A percentile compares a stretch with the other conserved stretches of the same genome.
Evolutionary conservation across 2,797 vertebrate species (phyloP).

Genomic region (Malacoraja senta): DNA sequence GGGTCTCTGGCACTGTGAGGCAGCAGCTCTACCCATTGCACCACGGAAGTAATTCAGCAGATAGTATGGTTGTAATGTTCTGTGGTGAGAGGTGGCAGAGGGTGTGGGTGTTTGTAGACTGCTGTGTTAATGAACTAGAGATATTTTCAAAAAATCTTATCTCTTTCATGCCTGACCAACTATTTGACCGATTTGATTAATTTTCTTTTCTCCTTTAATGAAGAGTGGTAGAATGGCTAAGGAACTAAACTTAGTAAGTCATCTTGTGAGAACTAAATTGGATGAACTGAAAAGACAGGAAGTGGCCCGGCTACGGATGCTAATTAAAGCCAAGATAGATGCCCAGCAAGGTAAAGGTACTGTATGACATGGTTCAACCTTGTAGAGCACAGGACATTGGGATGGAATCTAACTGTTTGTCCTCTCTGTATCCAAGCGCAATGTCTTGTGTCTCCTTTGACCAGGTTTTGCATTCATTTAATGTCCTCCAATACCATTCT

Average conservation of each 20-base stretch:
- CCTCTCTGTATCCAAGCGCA: not conserved
- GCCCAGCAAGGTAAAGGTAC: slow-evolving; percentile 76
- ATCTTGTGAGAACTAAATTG: slow-evolving; percentile 83
- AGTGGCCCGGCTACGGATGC: slow-evolving; percentile 80
- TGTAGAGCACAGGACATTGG: not conserved
- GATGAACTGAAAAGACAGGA: slow-evolving; percentile 94
- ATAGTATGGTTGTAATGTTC: no score
- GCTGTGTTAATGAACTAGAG: not conserved
- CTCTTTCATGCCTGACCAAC: not conserved
- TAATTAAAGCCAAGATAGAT: slow-evolving; percentile 93
- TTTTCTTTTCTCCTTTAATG: slow-evolving; percentile 42
- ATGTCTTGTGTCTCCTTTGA: not conserved
- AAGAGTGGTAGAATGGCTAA: slow-evolving; percentile 90
- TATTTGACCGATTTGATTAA: slow-evolving; percentile 11
- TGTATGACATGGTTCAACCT: slow-evolving; percentile 31
- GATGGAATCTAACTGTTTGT: not conserved
- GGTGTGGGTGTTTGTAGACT: not conserved
- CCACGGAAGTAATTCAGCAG: not conserved
- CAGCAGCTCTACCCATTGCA: not conserved
- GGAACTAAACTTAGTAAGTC: slow-evolving; percentile 93
- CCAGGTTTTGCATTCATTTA: not conserved
- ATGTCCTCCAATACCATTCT: not conserved
- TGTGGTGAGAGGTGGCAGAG: not conserved
- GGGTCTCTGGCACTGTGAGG: not conserved
- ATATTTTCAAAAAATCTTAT: no score